These are phyloP conservation scores for Harpagifer antarcticus DNA, from an alignment of 2,797 vertebrate species.

Conservation along the genomic window DNA sequence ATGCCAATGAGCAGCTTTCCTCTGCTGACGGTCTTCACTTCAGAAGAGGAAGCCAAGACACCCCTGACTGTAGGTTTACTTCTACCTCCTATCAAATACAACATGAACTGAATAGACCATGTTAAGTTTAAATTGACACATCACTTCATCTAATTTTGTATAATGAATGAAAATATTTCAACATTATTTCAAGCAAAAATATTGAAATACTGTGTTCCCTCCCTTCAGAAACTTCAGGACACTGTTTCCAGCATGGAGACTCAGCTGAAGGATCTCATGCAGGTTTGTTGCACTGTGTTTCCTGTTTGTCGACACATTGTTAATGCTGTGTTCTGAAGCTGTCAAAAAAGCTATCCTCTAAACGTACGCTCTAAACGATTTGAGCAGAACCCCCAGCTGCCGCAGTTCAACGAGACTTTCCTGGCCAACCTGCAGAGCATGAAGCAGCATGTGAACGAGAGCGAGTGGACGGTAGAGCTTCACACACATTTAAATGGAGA, in stretches of 20 bases:
- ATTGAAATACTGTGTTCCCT: constrained; percentile 1
- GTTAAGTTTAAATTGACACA: too few species aligned
- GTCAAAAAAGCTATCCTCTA: not conserved
- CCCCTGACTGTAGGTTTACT: constrained; percentile 65
- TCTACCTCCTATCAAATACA: not conserved
- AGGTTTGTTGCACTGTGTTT: constrained; percentile 75
- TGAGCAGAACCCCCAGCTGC: constrained; percentile 77
- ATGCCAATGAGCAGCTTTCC: constrained; percentile 80
- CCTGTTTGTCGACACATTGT: not conserved
- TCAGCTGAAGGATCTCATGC: constrained; percentile 86
- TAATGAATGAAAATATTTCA: not conserved
- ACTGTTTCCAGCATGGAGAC: constrained; percentile 81
- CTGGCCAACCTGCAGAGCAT: constrained; percentile 84
- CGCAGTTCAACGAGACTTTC: constrained; percentile 84
- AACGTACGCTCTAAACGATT: constrained; percentile 20
- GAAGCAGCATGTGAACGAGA: constrained; percentile 72
- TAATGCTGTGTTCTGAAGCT: not conserved
- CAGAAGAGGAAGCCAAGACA: constrained; percentile 18
- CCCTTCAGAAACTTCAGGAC: constrained; percentile 69
- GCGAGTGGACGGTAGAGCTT: constrained; percentile 87
- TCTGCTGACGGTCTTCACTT: constrained; percentile 62
- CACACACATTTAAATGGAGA: not conserved
- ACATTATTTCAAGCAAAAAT: not conserved
- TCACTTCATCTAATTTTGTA: not conserved
- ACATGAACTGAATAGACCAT: too few species aligned